These are phyloP conservation scores for Lycaena phlaeas DNA, from an alignment of 2,888 invertebrate species.

Conservation along the genomic window DNA sequence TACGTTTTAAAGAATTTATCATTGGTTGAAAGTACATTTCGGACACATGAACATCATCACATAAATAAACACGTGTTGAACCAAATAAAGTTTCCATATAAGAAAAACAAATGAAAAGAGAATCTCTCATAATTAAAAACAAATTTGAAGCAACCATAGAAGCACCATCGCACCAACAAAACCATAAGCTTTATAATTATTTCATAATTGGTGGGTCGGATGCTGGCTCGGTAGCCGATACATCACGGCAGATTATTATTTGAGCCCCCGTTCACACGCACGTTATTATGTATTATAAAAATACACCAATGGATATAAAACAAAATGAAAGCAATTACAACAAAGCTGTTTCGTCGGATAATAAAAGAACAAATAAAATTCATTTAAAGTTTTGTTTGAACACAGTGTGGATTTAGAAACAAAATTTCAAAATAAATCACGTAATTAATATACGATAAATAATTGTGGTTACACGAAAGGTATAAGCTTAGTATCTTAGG, in stretches of 20 bases:
- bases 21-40: no score
- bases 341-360: no score
- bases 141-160: constrained; percentile 3
- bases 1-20: no score
- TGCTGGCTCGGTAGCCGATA: constrained; percentile 48
- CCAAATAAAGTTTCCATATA: no score
- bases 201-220: constrained; percentile 58
- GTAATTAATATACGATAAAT: no score
- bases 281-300: constrained; percentile 7
- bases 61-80: no score
- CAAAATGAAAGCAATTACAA: not conserved
- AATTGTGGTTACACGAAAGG: no score
- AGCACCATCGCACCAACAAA: constrained; percentile 16
- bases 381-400: no score
- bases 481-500: no score
- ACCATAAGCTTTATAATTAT: constrained; percentile 55
- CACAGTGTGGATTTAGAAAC: no score
- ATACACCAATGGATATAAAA: constrained; percentile 4
- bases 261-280: constrained; percentile 2
- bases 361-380: no score
- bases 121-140: constrained; percentile 1
- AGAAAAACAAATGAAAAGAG: not conserved
- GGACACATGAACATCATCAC: not conserved
- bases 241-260: constrained; percentile 40
- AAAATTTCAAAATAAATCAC: no score